Evolutionary conservation across 2,888 invertebrate species (phyloP), one percentile per base, ranked within the genome.

Genomic region (Lasioglossum leucozonium): DNA sequence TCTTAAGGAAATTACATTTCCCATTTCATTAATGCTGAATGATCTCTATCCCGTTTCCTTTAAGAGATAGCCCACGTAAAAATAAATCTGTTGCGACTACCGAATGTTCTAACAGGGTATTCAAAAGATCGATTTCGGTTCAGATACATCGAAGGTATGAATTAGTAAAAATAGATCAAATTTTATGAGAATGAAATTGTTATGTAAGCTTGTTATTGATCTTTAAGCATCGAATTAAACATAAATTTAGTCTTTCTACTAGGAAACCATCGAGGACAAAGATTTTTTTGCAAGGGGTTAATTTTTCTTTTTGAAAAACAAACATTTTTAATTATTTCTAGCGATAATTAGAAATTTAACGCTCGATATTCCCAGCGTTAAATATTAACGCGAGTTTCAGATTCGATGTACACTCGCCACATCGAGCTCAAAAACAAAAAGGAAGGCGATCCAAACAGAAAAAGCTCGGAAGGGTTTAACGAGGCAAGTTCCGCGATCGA

Each of bases 401-500:
- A 10, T 51, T 51, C 51, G 2, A 22, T 8, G 0, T 0, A 8
- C 22, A 51, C 22, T 51, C 51, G n/a, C 3, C 10, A 22, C 47
- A 2, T 51, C 8, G 10, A n/a, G 2, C 51, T n/a, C 22, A 10
- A 6, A 10, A 51, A 22, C 51, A n/a, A n/a, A n/a, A 51, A 11
- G n/a, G n/a, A n/a, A n/a, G n/a, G 4, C 55, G n/a, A 55, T n/a
- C n/a, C n/a, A 55, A n/a, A n/a, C 55, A 11, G 55, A 55, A 55
- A 55, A 55, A 55, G 10, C n/a, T n/a, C n/a, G 55, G 4, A n/a
- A 55, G 55, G 55, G n/a, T 10, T 30, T 79, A 85, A 86, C 84
- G 80, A 78, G 65, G 37, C 30, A 81, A 86, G 84, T 80, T 81
- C 40, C n/a, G 26, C 75, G 75, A 78, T 85, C 85, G 74, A 80